Percentiles rank a stretch among this genome's conserved stretches.
Evolutionary conservation across 2,113 vertebrate species (phyloP).

Genomic region (Chamaetylas fuelleborni): DNA sequence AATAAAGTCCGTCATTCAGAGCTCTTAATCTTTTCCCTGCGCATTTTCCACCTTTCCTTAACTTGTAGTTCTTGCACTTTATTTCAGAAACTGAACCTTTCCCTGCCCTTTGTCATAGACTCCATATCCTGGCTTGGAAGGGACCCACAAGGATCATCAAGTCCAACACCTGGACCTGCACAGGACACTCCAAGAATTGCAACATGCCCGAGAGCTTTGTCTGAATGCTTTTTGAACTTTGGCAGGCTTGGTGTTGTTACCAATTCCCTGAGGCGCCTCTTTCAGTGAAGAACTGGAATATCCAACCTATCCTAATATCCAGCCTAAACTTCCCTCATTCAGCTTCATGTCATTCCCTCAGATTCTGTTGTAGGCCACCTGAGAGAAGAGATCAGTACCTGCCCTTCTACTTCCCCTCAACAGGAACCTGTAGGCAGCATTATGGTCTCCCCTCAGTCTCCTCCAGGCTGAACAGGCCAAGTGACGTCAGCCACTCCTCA

Average conservation of each 20-base stretch:
- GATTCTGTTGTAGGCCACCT: background rate
- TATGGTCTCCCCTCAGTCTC: background rate
- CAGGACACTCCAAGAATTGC: background rate
- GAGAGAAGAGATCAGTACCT: background rate
- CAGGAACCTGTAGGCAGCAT: background rate
- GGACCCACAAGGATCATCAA: background rate
- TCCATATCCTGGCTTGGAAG: background rate
- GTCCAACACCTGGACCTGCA: background rate
- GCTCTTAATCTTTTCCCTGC: background rate
- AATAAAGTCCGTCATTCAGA: background rate
- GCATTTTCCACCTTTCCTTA: background rate
- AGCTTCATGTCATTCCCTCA: background rate
- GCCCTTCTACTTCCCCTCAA: accelerated
- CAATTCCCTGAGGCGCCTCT: accelerated
- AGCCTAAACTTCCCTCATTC: background rate
- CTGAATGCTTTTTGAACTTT: background rate
- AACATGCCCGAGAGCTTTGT: background rate
- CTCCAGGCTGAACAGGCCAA: background rate
- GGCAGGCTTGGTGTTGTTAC: background rate
- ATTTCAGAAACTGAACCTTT: background rate
- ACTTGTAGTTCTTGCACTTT: background rate
- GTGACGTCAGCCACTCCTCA: background rate
- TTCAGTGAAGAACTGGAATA: background rate
- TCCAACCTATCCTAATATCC: background rate
- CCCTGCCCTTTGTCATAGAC: background rate